Conservation (phyloP, 2,113 vertebrate species). For the Crotalus horridus region DNA sequence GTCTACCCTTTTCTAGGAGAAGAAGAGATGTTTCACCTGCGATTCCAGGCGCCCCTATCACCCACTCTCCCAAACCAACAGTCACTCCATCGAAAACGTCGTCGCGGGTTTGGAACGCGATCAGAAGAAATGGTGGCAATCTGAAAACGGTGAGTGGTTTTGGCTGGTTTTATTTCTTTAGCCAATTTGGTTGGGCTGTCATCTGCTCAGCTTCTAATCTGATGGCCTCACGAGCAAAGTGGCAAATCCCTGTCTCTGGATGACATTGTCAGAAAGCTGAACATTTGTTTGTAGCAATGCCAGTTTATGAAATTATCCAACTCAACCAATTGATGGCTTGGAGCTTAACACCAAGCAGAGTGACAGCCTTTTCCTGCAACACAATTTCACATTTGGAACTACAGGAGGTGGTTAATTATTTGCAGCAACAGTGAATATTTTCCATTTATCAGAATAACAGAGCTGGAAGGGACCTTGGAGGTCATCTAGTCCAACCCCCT, state of each 20-base stretch:
- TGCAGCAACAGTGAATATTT: accelerated
- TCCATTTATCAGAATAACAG: neutral
- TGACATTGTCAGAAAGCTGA: too few species aligned
- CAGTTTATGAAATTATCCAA: conserved; percentile 9
- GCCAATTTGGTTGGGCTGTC: neutral
- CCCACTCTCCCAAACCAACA: conserved; percentile 70
- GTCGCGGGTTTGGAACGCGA: conserved; percentile 78
- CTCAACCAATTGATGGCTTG: neutral
- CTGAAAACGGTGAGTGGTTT: conserved; percentile 78
- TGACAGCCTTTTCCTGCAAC: neutral
- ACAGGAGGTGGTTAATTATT: neutral
- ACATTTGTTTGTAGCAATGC: neutral
- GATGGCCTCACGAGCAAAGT: neutral
- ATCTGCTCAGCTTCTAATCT: neutral
- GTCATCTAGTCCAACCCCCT: too few species aligned
- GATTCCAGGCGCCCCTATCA: conserved; percentile 79
- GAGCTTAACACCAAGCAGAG: conserved; percentile 1
- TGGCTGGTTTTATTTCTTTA: conserved; percentile 11
- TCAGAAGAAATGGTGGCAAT: conserved; percentile 88
- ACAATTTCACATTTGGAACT: neutral
- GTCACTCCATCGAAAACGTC: conserved; percentile 81
- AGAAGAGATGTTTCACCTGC: conserved; percentile 85
- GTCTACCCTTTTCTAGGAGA: conserved; percentile 64
- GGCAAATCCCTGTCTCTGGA: neutral
- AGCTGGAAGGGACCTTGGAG: too few species aligned